Percentiles rank a stretch among this genome's conserved stretches.
Evolutionary conservation across 2,888 invertebrate species (phyloP).

Genomic region (Adelphocoris suturalis): DNA sequence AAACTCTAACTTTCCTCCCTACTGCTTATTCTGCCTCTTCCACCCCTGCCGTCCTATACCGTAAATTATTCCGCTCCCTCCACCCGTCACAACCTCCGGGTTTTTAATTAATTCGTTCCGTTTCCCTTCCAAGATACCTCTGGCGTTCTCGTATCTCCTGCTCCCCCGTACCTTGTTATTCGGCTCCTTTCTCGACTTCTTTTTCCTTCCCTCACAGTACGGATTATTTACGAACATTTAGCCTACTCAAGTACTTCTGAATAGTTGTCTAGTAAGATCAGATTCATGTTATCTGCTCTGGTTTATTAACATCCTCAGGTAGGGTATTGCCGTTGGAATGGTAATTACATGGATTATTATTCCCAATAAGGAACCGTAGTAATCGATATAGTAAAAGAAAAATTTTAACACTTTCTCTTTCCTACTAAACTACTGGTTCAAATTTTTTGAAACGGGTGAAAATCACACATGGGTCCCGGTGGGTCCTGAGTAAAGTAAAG

Average conservation of each 20-base stretch:
- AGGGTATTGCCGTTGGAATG: too few species aligned
- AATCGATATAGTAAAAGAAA: too few species aligned
- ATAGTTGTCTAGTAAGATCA: neutral
- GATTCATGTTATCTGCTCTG: too few species aligned
- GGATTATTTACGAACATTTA: neutral
- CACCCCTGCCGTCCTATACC: neutral
- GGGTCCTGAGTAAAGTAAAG: too few species aligned
- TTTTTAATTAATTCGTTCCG: slow-evolving; percentile 66
- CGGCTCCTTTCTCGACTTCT: neutral
- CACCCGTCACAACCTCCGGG: slow-evolving; percentile 1
- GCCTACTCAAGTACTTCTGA: neutral
- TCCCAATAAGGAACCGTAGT: too few species aligned
- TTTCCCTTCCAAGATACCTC: slow-evolving; percentile 52
- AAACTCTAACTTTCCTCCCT: slow-evolving; percentile 20
- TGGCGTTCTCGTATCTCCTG: neutral
- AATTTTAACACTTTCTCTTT: too few species aligned
- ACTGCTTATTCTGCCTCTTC: slow-evolving; percentile 8
- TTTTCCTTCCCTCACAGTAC: neutral
- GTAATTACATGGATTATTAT: too few species aligned
- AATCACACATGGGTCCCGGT: too few species aligned
- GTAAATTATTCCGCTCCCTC: slow-evolving; percentile 36
- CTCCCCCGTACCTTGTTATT: slow-evolving; percentile 4
- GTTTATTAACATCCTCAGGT: too few species aligned
- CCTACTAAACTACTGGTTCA: too few species aligned
- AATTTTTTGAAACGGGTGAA: too few species aligned